Evolutionary conservation across 2,113 vertebrate species (phyloP), one percentile per base, ranked within the genome.

Genomic region (Scortum barcoo): DNA sequence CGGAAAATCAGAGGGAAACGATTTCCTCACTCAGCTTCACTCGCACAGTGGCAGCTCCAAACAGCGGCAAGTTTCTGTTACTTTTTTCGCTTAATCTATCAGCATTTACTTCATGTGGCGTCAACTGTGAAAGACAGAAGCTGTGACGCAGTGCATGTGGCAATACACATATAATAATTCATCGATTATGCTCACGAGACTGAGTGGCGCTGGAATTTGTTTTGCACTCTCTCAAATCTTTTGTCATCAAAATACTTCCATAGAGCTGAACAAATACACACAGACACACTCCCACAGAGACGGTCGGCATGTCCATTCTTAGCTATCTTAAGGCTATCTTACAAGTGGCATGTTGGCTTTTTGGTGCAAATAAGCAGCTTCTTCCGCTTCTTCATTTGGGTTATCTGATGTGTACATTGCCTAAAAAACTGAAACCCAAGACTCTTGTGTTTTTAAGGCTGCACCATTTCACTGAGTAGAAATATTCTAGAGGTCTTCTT

Each of bases 1-100:
- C 3, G 16, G 58, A 76, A 76, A 87, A 72, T 80, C 72, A 33
- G 30, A 19, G 4, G 71, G 44, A 67, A 76, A 72, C 51, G 3
- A 76, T 74, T 83, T 81, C 36, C 66, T 71, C n/a, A 33, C n/a
- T n/a, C 63, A 76, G 53, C 48, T 30, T 30, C 24, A 33, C 28
- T 38, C 3, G 6, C 42, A 80, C 50, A 76, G 14, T 78, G 36
- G 28, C 26, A 38, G 22, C 44, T 36, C 5, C 2, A 46, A 48
- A 61, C 33, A 22, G 28, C 13, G 33, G 42, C 20, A 19, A n/a
- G 54, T 48, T 72, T 60, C 14, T 42, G 28, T 63, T n/a, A 36
- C n/a, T 19, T 20, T 30, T 30, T 44, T 46, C 28, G 28, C 48
- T 46, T 28, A 67, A 66, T 51, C 13, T 50, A 36, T 71, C 70